Evolutionary conservation across 92 coral and sea anemone genomes (phyloP), one percentile per base, ranked within the genome.

Genomic region (Zoanthus gigantus): DNA sequence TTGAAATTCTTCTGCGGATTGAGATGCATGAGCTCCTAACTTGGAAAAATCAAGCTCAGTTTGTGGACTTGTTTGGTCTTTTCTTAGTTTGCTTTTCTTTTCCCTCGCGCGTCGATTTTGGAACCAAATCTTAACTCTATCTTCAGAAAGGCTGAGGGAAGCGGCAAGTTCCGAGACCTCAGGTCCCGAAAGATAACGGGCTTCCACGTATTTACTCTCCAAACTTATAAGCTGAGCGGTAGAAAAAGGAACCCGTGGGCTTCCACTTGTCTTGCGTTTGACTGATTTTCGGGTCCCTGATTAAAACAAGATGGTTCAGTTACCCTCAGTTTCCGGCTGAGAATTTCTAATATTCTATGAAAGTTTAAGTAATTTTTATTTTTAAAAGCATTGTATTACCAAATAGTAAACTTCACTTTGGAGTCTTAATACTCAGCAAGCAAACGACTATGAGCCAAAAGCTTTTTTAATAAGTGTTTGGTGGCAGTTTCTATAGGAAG

Each of bases 61-160:
- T 81, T 81, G 29, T 32, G 53, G 32, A 30, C 60, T 50, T 67
- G 74, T 17, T 81, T 67, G 76, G 28, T 71, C 61, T 81, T 79
- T 82, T 29, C 76, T 77, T 7, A 67, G 78, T 58, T 83, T 88
- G 31, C 87, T 85, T 83, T 94, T 91, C 86, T 96, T 96, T 79
- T 96, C 99, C 18, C 99, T 88, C 56, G 99, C 99, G 12, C 99
- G 96, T 86, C 99, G 92, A 87, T 96, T 96, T 87, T 96, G 99
- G 80, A 96, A 96, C 99, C 99, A 96, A 42, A 96, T 96, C 88
- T 96, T 96, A 53, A 96, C 91, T 73, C 98, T 96, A 56, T 93
- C 95, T 61, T 96, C 95, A 6, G 99, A 94, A 34, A 96, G 92
- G 82, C 90, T 69, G 8, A 96, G 89, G 44, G 87, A 74, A 63